Conservation (phyloP, 2,797 vertebrate species). For the Bovichtus diacanthus region DNA sequence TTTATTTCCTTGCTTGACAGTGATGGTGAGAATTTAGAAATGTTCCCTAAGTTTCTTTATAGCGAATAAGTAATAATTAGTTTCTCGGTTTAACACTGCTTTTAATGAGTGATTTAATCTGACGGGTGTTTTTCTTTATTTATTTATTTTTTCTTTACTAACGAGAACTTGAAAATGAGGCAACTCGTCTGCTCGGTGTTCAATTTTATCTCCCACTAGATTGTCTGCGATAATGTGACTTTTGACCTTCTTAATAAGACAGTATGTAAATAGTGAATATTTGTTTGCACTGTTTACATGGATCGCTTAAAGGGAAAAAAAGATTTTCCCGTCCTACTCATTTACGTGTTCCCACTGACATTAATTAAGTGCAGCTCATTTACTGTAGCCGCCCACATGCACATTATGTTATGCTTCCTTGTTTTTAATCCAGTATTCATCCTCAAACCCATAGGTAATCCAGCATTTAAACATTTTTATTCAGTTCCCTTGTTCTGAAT, state of each 20-base stretch:
- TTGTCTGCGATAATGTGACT: neutral
- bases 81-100: neutral
- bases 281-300: slow-evolving; percentile 11
- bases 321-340: slow-evolving; percentile 24
- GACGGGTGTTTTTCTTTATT: too few species aligned
- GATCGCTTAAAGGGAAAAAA: neutral
- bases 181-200: too few species aligned
- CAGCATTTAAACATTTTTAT: too few species aligned
- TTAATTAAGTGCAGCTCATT: slow-evolving; percentile 37
- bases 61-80: neutral
- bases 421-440: slow-evolving; percentile 5
- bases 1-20: neutral
- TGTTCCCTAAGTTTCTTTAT: neutral
- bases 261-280: slow-evolving; percentile 5
- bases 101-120: neutral
- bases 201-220: too few species aligned
- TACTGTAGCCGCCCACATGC: slow-evolving; percentile 12
- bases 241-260: neutral
- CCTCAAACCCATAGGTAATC: too few species aligned
- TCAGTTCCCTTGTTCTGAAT: neutral
- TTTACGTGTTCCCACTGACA: slow-evolving; percentile 8
- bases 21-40: neutral
- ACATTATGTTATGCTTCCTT: slow-evolving; percentile 2
- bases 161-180: neutral
- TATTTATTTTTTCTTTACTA: neutral